Evolutionary conservation across 2,888 invertebrate species (phyloP), one percentile per base, ranked within the genome.

Genomic region (Stenoptilia bipunctidactyla): DNA sequence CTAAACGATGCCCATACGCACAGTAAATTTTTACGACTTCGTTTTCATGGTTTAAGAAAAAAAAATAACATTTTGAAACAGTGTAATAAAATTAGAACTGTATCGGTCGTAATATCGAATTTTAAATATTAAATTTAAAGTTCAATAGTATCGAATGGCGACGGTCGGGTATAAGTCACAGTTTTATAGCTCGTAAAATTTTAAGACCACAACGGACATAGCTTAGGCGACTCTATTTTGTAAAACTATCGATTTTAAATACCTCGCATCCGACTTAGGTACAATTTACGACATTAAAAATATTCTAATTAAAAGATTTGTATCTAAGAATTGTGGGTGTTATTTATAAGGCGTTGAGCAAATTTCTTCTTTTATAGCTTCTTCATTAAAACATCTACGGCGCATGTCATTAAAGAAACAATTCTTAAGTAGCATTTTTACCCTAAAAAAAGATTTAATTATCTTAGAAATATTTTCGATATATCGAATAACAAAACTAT

Each of bases 91-190:
- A 80, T 82, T 70, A 69, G 61, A 72, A 64, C 69, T 30, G 30
- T 75, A 75, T 76, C 62, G 74, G 66, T 73, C 77, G 77, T 80
- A 72, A 75, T 75, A 79, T 77, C 70, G 74, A 71, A 70, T 70
- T 63, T 30, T 66, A 65, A 63, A 66, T 66, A 73, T 70, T 67
- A 64, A 63, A 66, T 71, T 74, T 65, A 66, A 56, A 56, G 66
- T 61, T 59, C 53, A 58, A 59, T 63, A 61, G 59, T 61, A 66
- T 61, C 61, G 61, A 66, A 65, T 65, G 56, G 56, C 59, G 56
- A 56, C 53, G 55, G 47, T 56, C 56, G 52, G 56, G 53, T 66
- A 77, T 77, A 77, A 79, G 70, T 80, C 79, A 79, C 66, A 56
- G 49, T 72, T 83, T 83, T 82, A 83, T 82, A 56, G 72, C 36